Evolutionary conservation across 2,113 vertebrate genomes (phyloP), one percentile per base, ranked within the genome.

Genomic region (Varanus salvator): DNA sequence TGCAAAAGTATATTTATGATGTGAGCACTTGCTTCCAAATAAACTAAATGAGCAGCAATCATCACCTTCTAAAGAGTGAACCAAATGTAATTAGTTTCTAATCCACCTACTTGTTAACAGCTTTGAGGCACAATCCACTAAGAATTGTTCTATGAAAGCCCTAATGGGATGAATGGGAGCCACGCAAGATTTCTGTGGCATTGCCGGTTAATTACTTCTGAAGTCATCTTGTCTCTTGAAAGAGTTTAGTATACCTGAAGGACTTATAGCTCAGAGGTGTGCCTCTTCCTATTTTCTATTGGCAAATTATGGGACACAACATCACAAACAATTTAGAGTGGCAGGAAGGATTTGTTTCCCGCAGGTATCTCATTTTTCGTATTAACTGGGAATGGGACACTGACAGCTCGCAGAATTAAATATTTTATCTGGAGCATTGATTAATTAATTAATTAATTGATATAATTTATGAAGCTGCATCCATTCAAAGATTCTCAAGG

Each of bases 11-110:
- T 34, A n/a, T 90, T 71, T 90, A n/a, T 17, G 27, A 6, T 48
- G 52, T 23, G 4, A 78, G 80, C 77, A 81, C 21, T 44, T 86
- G 12, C n/a, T 92, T 66, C 23, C 60, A 78, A 84, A 19, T 69
- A 75, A 91, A 90, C 64, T 0, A 68, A 15, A 76, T 38, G 25
- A 34, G 21, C 11, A 90, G 69, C 38, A 44, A 81, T 60, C 52
- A 84, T 87, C 91, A 3, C 6, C 50, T 89, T 93, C 92, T 78
- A 76, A 89, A 68, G 27, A 84, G 38, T 93, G 19, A 86, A 91
- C 72, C 78, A 23, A 0, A 80, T n/a, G 29, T 48, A 80, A 87
- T 87, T 80, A 78, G 75, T 69, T 80, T 69, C 86, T 87, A 87
- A 87, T 68, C 48, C 12, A 48, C 3, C 5, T 68, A 50, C 8